Evolutionary conservation across 2,888 invertebrate genomes (phyloP).

Genomic region (Yponomeuta cagnagella): DNA sequence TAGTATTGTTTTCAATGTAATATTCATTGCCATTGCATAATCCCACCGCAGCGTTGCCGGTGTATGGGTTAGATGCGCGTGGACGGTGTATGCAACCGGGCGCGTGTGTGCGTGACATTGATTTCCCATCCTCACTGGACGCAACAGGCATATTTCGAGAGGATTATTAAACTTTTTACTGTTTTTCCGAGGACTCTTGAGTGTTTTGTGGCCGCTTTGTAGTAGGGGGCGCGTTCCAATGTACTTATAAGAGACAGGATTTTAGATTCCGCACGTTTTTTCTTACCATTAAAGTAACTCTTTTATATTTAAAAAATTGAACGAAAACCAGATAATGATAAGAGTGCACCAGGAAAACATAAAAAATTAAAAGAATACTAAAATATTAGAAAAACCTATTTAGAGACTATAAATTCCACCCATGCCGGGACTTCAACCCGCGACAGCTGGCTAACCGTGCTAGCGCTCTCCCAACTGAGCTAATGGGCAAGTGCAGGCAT

Average conservation of each 20-base stretch:
- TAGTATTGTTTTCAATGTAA: background rate
- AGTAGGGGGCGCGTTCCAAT: background rate
- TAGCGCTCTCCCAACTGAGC: too few relatives aligned
- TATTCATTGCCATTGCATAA: background rate
- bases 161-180: background rate
- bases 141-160: constrained; percentile 45
- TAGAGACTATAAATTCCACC: too few relatives aligned
- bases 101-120: constrained; percentile 57
- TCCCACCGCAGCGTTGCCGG: background rate
- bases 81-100: constrained; percentile 42
- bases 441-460: too few relatives aligned
- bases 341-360: too few relatives aligned
- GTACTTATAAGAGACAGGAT: background rate
- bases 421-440: too few relatives aligned
- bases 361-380: too few relatives aligned
- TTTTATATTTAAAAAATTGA: too few relatives aligned
- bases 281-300: too few relatives aligned
- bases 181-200: background rate
- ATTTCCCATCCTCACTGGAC: constrained; percentile 45
- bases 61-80: constrained; percentile 21
- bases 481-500: too few relatives aligned
- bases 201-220: background rate
- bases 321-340: too few relatives aligned
- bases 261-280: too few relatives aligned
- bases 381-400: too few relatives aligned